Evolutionary conservation across 2,797 vertebrate species (phyloP), one percentile per base, ranked within the genome.

Genomic region (Schizothorax lantsangensis): DNA sequence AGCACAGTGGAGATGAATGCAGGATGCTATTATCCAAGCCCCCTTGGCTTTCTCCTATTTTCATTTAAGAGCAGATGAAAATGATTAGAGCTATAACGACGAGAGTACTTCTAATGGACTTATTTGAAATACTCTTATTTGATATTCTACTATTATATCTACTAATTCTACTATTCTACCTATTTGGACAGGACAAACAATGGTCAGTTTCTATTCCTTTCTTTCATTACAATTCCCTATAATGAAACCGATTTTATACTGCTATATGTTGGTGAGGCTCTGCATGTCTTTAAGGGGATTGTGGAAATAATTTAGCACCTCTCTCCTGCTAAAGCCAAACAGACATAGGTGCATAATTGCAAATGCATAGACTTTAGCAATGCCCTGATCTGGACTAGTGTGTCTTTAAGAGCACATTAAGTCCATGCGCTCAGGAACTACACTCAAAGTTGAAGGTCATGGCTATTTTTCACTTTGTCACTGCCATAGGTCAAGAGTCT

Each of bases 401-500:
- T 77, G 45, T 52, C 36, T 79, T 54, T 78, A 54, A 78, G 23
- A 79, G 36, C 17, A 23, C 36, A 75, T 77, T 77, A 47, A 84
- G 36, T 49, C 57, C 10, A 23, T 72, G 23, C 57, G 21, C 43
- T 71, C 15, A 26, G 64, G 69, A 43, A 43, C 30, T 64, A 17
- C 12, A 33, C 62, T 80, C 75, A 79, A 49, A 64, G 21, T 54
- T 79, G 77, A 84, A 87, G 78, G 75, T 84, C 82, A 79, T 33
- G 33, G 77, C 75, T 73, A 79, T 84, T 64, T 78, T 81, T 62
- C 80, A 49, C 77, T 68, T 59, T 59, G 62, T 79, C 36, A 81
- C 68, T 74, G 68, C 52, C 68, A 81, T 74, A 81, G 78, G 52
- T 86, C 84, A 86, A 64, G 66, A 81, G 78, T 72, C 30, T 73